phyloP scores from a whole-genome alignment of 2,113 vertebrate genomes.

The Mesitornis unicolor region DNA sequence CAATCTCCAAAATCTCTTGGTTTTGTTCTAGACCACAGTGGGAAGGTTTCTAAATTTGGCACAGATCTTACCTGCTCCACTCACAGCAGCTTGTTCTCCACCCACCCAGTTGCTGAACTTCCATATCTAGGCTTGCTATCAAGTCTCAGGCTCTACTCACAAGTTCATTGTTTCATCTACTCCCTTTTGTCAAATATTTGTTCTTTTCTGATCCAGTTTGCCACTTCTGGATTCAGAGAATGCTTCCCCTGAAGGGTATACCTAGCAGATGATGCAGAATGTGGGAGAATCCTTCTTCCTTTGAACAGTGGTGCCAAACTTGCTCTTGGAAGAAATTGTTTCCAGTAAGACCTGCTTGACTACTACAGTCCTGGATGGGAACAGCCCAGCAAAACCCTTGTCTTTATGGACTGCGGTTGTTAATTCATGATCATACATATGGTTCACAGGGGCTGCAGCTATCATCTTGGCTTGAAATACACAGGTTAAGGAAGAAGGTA shows the following conservation, averaged over 20 bases:
- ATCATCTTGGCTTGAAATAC: neutral
- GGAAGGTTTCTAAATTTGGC: neutral
- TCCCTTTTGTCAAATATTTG: neutral
- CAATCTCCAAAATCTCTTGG: neutral
- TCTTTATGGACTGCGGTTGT: neutral
- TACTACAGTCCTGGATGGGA: neutral
- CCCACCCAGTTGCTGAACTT: neutral
- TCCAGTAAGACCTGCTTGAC: neutral
- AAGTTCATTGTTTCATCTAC: neutral
- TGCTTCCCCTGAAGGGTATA: neutral
- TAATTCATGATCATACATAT: neutral
- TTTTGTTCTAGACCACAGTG: neutral
- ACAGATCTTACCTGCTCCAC: neutral
- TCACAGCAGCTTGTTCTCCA: neutral
- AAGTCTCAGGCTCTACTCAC: neutral
- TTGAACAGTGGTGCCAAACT: neutral
- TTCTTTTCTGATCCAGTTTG: neutral
- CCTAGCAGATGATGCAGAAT: neutral
- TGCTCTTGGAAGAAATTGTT: neutral
- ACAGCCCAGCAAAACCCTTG: neutral
- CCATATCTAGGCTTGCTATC: neutral
- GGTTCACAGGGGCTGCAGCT: neutral
- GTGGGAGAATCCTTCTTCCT: neutral
- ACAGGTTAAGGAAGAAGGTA: neutral
- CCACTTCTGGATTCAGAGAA: neutral